Conservation (phyloP, 2,797 vertebrate genomes). For the Rachycentron canadum region DNA sequence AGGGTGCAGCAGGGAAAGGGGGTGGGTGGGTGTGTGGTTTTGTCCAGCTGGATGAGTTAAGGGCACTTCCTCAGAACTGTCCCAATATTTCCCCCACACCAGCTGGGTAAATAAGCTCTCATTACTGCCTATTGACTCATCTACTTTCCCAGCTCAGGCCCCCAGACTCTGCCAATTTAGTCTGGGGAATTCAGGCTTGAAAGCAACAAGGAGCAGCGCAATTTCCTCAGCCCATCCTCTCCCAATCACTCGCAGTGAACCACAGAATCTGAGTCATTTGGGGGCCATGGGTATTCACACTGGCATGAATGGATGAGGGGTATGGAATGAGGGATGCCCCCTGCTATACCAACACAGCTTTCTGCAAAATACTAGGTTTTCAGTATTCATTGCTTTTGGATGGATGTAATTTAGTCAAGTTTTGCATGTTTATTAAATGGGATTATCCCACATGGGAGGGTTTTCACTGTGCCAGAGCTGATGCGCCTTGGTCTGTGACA, state of each 20-base stretch:
- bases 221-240: constrained; percentile 73
- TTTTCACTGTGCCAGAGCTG: constrained; percentile 29
- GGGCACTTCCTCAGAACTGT: constrained; percentile 65
- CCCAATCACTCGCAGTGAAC: constrained; percentile 60
- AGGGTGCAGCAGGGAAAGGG: constrained; percentile 7
- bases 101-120: constrained; percentile 83
- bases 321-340: constrained; percentile 50
- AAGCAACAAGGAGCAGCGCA: constrained; percentile 60
- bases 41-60: constrained; percentile 74
- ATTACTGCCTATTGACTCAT: constrained; percentile 80
- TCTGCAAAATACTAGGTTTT: constrained; percentile 63
- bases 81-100: constrained; percentile 69
- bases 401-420: constrained; percentile 72
- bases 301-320: constrained; percentile 53
- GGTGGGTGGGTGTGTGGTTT: constrained; percentile 37
- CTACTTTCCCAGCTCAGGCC: constrained; percentile 76
- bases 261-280: constrained; percentile 53
- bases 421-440: constrained; percentile 76
- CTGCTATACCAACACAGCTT: constrained; percentile 44
- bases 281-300: constrained; percentile 59
- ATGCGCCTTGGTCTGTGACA: not conserved
- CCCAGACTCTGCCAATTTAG: constrained; percentile 72
- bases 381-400: constrained; percentile 83
- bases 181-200: constrained; percentile 73
- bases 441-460: constrained; percentile 45